Evolutionary conservation across 2,113 vertebrate genomes (phyloP), one percentile per base, ranked within the genome.

Genomic region (Panthera leo): DNA sequence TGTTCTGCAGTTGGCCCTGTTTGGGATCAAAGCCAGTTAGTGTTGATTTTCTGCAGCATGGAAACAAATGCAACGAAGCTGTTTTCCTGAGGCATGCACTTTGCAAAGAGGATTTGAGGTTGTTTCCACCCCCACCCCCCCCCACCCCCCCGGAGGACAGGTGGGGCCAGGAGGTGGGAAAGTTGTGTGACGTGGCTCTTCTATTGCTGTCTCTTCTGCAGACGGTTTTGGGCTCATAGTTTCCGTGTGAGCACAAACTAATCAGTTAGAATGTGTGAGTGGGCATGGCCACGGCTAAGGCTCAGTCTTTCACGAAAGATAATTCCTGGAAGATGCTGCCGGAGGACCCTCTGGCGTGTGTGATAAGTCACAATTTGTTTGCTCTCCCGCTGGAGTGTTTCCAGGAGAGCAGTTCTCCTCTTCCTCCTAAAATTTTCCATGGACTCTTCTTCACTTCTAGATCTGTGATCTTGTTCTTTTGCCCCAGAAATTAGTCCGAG

Each of bases 21-120:
- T 92, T 95, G 88, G 97, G 97, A 97, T 84, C 82, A 36, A 86
- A 93, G 96, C 95, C 97, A 97, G 92, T 65, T 9, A 42, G 90
- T 93, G 95, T 79, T 96, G 97, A 82, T 91, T 95, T 90, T 94
- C 89, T 5, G 31, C 88, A 91, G 95, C 87, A 34, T 67, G 63
- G 96, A 95, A 97, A 97, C 89, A 93, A 97, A 97, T 45, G 76
- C 84, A 63, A 55, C 3, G 48, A 92, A 94, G 87, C 86, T 73
- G 53, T 93, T 96, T 98, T 93, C 96, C 92, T 34, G 89, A 91
- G 85, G 88, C 76, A 39, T 91, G 85, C 12, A 15, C 85, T 97
- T 89, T 67, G 71, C 76, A 94, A 96, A 68, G 55, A 96, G 80
- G 73, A 85, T 93, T 93, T 97, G 55, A 34, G 45, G 8, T 61